phyloP scores from a whole-genome alignment of 2,888 invertebrate genomes.

The Thymelicus lineola region DNA sequence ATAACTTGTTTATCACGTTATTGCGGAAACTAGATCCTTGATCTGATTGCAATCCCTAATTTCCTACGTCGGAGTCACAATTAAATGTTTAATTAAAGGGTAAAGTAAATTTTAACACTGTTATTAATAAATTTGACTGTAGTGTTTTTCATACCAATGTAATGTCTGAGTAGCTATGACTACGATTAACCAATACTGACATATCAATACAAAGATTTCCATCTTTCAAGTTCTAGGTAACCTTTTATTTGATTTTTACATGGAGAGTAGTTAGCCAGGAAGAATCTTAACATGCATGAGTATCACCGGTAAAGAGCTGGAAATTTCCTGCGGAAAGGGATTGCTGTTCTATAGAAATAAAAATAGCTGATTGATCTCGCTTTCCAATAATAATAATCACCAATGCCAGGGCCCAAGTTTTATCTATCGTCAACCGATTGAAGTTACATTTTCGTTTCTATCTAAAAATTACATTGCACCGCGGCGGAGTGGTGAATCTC shows the following conservation, averaged over 20 bases:
- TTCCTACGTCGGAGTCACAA: slow-evolving; percentile 49
- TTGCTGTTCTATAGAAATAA: too few relatives aligned
- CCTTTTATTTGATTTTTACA: too few relatives aligned
- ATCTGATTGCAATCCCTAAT: slow-evolving; percentile 69
- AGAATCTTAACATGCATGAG: too few relatives aligned
- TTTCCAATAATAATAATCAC: not conserved
- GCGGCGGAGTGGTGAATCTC: slow-evolving; percentile 15
- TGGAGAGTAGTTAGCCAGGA: too few relatives aligned
- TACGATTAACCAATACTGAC: too few relatives aligned
- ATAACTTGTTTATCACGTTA: slow-evolving; percentile 78
- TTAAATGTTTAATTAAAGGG: not conserved
- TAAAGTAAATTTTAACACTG: not conserved
- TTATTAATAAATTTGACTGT: not conserved
- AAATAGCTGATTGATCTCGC: too few relatives aligned
- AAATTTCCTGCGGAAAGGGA: too few relatives aligned
- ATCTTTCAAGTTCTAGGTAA: too few relatives aligned
- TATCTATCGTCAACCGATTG: slow-evolving; percentile 4
- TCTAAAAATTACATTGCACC: slow-evolving; percentile 18
- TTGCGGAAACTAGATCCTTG: slow-evolving; percentile 75
- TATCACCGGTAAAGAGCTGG: too few relatives aligned
- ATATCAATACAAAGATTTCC: too few relatives aligned
- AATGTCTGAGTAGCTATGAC: too few relatives aligned
- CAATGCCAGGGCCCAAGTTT: not conserved
- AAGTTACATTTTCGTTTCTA: slow-evolving; percentile 1
- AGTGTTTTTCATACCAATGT: too few relatives aligned